Conservation (phyloP, 2,113 vertebrate species). For the Brachypodius melanocephalos region DNA sequence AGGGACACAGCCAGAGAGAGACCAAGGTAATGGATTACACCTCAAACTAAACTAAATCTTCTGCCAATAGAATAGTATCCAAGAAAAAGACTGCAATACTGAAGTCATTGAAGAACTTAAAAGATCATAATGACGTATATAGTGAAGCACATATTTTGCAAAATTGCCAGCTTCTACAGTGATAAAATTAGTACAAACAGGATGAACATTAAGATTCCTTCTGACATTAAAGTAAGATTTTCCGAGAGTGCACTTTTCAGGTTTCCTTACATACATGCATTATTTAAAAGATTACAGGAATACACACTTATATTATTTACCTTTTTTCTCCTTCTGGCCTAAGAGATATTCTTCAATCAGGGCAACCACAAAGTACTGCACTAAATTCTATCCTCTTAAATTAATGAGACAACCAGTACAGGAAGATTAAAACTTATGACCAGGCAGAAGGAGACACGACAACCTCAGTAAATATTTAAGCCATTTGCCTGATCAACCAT, state of each 20-base stretch:
- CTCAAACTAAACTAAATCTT: conserved; percentile 51
- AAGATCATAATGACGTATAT: conserved; percentile 19
- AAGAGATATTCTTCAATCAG: conserved; percentile 38
- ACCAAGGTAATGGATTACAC: conserved; percentile 22
- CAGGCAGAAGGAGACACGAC: conserved; percentile 40
- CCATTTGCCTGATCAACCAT: conserved; percentile 50
- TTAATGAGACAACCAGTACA: conserved; percentile 42
- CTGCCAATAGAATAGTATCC: conserved; percentile 31
- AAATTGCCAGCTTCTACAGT: conserved; percentile 4
- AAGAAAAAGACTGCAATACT: conserved; percentile 19
- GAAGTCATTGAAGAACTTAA: conserved; percentile 44
- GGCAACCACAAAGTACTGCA: conserved; percentile 32
- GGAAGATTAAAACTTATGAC: conserved; percentile 49
- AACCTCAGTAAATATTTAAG: conserved; percentile 56
- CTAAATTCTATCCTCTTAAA: conserved; percentile 58
- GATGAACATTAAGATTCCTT: conserved; percentile 31
- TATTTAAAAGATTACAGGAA: conserved; percentile 40
- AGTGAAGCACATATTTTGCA: background rate
- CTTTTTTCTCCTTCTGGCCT: conserved; percentile 5
- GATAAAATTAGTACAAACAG: conserved; percentile 19
- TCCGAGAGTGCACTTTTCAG: background rate
- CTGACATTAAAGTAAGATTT: conserved; percentile 20
- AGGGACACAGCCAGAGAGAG: background rate
- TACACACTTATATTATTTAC: conserved; percentile 28
- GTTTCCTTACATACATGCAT: conserved; percentile 13